Evolutionary conservation across 2,888 invertebrate genomes (phyloP).

Genomic region (Glyphotaelius pellucidus): DNA sequence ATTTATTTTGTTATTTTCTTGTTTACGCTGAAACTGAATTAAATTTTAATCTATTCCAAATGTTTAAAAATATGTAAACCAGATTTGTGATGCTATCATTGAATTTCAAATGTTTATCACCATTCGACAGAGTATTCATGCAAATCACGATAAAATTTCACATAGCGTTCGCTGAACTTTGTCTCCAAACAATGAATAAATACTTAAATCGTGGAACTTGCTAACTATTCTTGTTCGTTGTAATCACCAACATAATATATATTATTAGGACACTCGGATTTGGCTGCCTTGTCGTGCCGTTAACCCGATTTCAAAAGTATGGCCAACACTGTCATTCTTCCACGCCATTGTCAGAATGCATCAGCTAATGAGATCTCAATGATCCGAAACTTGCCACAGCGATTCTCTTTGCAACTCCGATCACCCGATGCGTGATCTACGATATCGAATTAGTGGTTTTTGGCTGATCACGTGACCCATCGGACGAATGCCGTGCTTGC

Average conservation of each 20-base stretch:
- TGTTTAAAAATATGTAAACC: background rate
- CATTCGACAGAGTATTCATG: background rate
- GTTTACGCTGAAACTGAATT: no score
- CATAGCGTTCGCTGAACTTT: background rate
- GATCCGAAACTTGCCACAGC: background rate
- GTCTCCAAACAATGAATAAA: background rate
- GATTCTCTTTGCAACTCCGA: background rate
- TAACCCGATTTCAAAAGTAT: background rate
- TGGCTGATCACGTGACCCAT: constrained; percentile 40
- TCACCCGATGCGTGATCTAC: background rate
- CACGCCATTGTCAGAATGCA: constrained; percentile 2
- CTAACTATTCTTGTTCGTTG: background rate
- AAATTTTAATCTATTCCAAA: no score
- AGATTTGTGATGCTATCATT: background rate
- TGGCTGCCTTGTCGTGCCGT: background rate
- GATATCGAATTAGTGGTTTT: constrained; percentile 22
- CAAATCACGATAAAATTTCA: background rate
- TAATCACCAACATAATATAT: background rate
- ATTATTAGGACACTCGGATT: background rate
- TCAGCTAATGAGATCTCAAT: background rate
- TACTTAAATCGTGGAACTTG: background rate
- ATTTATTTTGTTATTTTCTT: background rate
- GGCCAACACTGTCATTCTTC: background rate
- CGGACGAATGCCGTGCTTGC: constrained; percentile 44
- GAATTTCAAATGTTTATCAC: background rate